Evolutionary conservation across 1,140 invertebrate genomes (phyloP), one percentile per base, ranked within the genome.

Genomic region (Rhizoglyphus robini): DNA sequence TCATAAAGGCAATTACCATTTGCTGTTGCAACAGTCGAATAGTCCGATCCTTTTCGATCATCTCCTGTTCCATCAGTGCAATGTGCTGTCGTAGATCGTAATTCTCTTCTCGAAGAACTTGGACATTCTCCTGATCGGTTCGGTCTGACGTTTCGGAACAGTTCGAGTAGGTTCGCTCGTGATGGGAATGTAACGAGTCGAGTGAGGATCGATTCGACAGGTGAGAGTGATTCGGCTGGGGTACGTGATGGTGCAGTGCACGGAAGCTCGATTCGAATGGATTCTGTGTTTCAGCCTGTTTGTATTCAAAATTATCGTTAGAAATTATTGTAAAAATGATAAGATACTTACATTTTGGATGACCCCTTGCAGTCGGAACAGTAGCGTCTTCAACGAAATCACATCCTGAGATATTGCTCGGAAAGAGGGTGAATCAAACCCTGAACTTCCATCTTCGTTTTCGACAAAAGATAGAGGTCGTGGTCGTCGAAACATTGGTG

Each of bases 281-380:
- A 83, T 87, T 88, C 80, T 87, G 83, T 82, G 86, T 86, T 81
- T 88, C 86, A 72, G 84, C 82, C 70, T 71, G 34, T 0, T 63
- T 58, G 32, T 48, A 34, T 38, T 54, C 41, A 36, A 41, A 46
- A 65, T 61, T 41, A 66, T 58, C 51, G 15, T 48, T 38, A 31
- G 58, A 1, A 48, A 11, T 46, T 15, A 32, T 3, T 23, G 47
- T 1, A 58, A n/a, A 60, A 32, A 27, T 4, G 5, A 41, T 51
- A 31, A 60, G 29, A 51, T 15, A 64, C 54, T 49, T 69, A 73
- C 72, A 81, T 87, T 84, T 79, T 87, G 84, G 75, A 88, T 78
- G 69, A 87, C 82, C 71, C 84, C 79, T 75, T 86, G 86, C 13
- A 88, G 79, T 74, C 85, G 83, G 67, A 87, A 75, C 63, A 88